These are phyloP conservation scores for Galleria mellonella DNA, from an alignment of 1,140 invertebrate species.

Conservation along the genomic window DNA sequence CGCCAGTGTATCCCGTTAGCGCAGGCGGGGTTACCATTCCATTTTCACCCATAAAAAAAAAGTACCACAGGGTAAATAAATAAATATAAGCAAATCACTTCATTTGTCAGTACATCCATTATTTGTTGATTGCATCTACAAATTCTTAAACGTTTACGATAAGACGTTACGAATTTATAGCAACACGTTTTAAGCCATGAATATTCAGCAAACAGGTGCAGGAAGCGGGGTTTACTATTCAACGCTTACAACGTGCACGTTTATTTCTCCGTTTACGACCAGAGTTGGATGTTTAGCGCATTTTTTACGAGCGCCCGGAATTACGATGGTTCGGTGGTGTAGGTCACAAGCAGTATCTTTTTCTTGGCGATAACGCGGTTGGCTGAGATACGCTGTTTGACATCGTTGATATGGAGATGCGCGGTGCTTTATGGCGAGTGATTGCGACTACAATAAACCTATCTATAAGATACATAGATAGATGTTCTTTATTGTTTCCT, in stretches of 20 bases:
- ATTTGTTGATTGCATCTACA: slow-evolving; percentile 28
- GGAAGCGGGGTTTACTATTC: slow-evolving; percentile 8
- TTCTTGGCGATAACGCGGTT: neutral
- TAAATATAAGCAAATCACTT: too few relatives aligned
- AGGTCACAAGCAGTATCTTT: slow-evolving; percentile 4
- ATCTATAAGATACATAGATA: too few relatives aligned
- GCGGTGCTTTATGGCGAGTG: too few relatives aligned
- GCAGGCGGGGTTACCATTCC: too few relatives aligned
- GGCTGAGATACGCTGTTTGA: too few relatives aligned
- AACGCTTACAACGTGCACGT: slow-evolving; percentile 16
- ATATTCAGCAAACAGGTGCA: slow-evolving; percentile 20
- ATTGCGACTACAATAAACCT: too few relatives aligned
- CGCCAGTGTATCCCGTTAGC: too few relatives aligned
- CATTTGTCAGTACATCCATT: slow-evolving; percentile 7
- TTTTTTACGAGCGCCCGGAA: slow-evolving; percentile 46
- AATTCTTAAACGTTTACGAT: slow-evolving; percentile 15
- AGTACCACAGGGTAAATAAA: too few relatives aligned
- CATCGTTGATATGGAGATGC: too few relatives aligned
- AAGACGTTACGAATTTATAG: slow-evolving; percentile 16
- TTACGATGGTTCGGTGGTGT: slow-evolving; percentile 11
- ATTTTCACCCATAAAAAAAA: too few relatives aligned
- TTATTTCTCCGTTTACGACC: slow-evolving; percentile 41
- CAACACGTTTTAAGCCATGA: slow-evolving; percentile 7
- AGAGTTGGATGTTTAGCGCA: slow-evolving; percentile 37
- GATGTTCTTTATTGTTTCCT: too few relatives aligned